A percentile compares a stretch with the other conserved stretches of the same genome.
phyloP scores from a whole-genome alignment of 2,797 vertebrate genomes.

The Champsocephalus esox region DNA sequence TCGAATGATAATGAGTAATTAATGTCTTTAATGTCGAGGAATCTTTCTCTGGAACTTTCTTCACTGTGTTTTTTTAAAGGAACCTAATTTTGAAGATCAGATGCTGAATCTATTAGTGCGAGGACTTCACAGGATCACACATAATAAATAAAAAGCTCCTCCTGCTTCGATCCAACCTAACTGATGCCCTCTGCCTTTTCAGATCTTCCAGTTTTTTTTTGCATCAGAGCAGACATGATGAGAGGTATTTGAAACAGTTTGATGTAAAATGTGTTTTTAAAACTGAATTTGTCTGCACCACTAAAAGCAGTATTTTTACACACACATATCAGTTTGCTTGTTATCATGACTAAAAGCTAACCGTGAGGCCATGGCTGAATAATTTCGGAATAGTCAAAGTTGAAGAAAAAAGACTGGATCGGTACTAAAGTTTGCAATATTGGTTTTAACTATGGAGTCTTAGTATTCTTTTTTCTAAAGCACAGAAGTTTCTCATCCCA shows the following conservation, averaged over 20 bases:
- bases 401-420: too few relatives aligned
- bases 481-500: too few relatives aligned
- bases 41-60: slow-evolving; percentile 25
- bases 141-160: slow-evolving; percentile 27
- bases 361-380: too few relatives aligned
- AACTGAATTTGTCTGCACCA: background rate
- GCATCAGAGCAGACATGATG: background rate
- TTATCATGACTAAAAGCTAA: background rate
- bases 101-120: slow-evolving; percentile 23
- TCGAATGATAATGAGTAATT: slow-evolving; percentile 20
- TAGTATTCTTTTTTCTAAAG: too few relatives aligned
- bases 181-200: slow-evolving; percentile 48
- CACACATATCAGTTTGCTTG: background rate
- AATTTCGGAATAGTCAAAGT: too few relatives aligned
- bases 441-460: too few relatives aligned
- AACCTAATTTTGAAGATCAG: slow-evolving; percentile 23
- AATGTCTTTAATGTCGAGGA: slow-evolving; percentile 19
- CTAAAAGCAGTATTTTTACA: background rate
- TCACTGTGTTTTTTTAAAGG: background rate
- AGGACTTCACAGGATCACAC: slow-evolving; percentile 15
- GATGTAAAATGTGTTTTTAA: slow-evolving; percentile 2
- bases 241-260: background rate
- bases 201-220: slow-evolving; percentile 20
- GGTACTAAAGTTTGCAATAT: too few relatives aligned
- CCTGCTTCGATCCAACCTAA: slow-evolving; percentile 36